These are phyloP conservation scores for Kryptolebias marmoratus DNA, from an alignment of 2,113 vertebrate species.

Conservation along the genomic window DNA sequence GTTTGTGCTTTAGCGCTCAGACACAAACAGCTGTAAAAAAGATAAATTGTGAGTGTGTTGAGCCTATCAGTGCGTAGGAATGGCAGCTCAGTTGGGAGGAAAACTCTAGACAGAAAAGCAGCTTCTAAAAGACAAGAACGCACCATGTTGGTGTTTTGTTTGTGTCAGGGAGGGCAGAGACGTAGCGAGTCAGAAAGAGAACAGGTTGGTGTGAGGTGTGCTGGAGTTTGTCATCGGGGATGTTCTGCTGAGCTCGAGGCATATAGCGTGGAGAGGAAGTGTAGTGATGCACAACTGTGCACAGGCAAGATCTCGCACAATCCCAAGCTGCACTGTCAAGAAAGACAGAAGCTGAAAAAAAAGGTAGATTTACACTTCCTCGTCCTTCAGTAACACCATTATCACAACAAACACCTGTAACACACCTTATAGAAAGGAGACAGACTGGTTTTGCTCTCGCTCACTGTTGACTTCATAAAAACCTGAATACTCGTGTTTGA, in stretches of 20 bases:
- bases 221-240: conserved; percentile 44
- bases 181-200: conserved; percentile 29
- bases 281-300: conserved; percentile 43
- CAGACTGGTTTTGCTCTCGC: not conserved
- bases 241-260: conserved; percentile 46
- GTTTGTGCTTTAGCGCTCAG: not conserved
- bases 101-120: conserved; percentile 31
- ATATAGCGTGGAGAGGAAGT: conserved; percentile 20
- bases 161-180: conserved; percentile 29
- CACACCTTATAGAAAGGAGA: conserved; percentile 2
- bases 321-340: conserved; percentile 24
- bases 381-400: conserved; percentile 25
- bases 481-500: conserved; percentile 17
- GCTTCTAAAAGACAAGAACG: conserved; percentile 40
- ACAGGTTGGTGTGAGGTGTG: conserved; percentile 40
- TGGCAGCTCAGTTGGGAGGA: conserved; percentile 49
- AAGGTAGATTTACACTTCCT: not conserved
- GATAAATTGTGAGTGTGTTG: conserved; percentile 46
- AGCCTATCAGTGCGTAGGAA: conserved; percentile 45
- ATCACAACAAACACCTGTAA: conserved; percentile 19
- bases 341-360: conserved; percentile 22
- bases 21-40: conserved; percentile 37
- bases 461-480: not conserved
- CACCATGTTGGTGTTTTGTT: conserved; percentile 48
- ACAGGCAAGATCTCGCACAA: conserved; percentile 34